Base-by-base conservation (phyloP, 2,113 vertebrate genomes). In the Rana temporaria region DNA sequence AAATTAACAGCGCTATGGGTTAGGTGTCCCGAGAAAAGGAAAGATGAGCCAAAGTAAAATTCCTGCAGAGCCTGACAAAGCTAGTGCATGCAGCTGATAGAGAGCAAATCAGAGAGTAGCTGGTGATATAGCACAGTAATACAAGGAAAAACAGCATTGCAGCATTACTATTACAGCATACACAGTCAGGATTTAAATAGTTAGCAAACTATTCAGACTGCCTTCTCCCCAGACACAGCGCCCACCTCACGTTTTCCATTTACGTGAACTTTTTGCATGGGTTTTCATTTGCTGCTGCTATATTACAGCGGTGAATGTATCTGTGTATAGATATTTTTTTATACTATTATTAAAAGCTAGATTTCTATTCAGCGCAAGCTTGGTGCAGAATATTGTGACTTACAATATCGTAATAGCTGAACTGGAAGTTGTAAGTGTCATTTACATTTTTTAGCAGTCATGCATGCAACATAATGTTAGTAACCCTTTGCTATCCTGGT, bases 91-190 rank as follows among this genome's bases (percentile, higher is more conserved):
- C 88, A 91, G 90, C 89, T 91, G 86, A 88, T 80, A 89, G 90
- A 91, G 90, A 88, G 87, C 91, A 89, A 89, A 92, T 91, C 89
- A 89, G 90, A 86, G 85, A 81, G 85, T 87, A 87, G 88, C 89
- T 86, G 84, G 72, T 90, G 90, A 85, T 82, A 88, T 79, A 88
- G 87, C 88, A 87, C 86, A 86, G 88, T 76, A 84, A 86, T 87
- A 86, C 84, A 85, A 87, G 90, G 86, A 88, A 89, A 89, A 91
- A 93, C 93, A 90, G 90, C 91, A 92, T 88, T 95, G 94, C 96
- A 95, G 94, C 85, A 91, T 89, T 89, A 90, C 88, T 86, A 81
- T 89, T 88, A 85, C 85, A 89, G 87, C 84, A 75, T 86, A 87
- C 86, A 85, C 79, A 78, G 85, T 90, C 84, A 81, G 84, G 84